These are phyloP conservation scores for Notoglanidium macrostoma DNA, from an alignment of 2,797 vertebrate genomes.

Conservation along the genomic window DNA sequence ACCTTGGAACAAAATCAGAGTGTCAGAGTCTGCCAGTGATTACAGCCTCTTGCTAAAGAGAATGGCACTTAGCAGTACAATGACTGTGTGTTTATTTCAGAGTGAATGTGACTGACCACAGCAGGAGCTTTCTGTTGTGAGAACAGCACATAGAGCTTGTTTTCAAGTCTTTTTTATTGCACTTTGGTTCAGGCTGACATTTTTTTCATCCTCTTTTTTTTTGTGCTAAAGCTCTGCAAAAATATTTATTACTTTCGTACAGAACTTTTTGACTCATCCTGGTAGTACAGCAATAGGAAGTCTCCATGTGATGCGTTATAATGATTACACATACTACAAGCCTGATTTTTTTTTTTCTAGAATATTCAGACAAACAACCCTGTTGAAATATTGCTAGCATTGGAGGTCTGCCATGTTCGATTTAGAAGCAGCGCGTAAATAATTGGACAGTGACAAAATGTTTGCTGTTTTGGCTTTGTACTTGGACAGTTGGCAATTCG, in stretches of 20 bases:
- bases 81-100: conserved; percentile 52
- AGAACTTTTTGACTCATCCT: conserved; percentile 26
- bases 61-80: conserved; percentile 50
- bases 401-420: neutral
- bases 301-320: neutral
- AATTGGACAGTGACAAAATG: conserved; percentile 24
- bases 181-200: conserved; percentile 27
- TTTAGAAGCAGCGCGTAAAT: conserved; percentile 9
- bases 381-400: neutral
- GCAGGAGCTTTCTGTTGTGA: conserved; percentile 34
- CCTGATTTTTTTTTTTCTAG: neutral
- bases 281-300: conserved; percentile 25
- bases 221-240: conserved; percentile 37
- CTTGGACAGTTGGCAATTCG: neutral
- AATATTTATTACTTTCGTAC: conserved; percentile 22
- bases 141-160: conserved; percentile 40
- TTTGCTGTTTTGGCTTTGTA: conserved; percentile 25
- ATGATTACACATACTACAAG: conserved; percentile 10
- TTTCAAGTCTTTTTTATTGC: conserved; percentile 42
- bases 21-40: conserved; percentile 43
- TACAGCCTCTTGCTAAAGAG: conserved; percentile 46
- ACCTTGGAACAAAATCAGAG: conserved; percentile 40
- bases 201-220: conserved; percentile 9
- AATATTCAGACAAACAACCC: conserved; percentile 1
- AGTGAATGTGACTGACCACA: conserved; percentile 52